Percentiles rank a stretch among this genome's conserved stretches.
Conservation (phyloP, 2,113 vertebrate species). For the Caretta caretta region DNA sequence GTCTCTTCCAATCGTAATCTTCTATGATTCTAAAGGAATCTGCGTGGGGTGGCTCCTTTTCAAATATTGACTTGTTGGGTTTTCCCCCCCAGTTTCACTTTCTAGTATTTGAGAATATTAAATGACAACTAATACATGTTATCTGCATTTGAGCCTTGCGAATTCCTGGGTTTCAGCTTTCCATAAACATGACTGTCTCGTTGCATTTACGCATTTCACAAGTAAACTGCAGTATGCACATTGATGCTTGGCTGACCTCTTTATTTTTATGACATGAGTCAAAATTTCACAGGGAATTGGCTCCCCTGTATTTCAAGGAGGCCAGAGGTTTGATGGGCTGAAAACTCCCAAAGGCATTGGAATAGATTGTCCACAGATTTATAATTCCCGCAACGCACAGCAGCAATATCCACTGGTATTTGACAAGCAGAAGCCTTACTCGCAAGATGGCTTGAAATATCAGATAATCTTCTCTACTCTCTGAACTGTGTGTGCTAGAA, state of each 20-base stretch:
- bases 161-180: not conserved
- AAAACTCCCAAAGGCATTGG: not conserved
- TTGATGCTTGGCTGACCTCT: not conserved
- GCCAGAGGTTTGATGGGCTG: accelerated
- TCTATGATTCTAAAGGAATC: too few species aligned
- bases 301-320: not conserved
- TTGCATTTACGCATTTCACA: accelerated
- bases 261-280: not conserved
- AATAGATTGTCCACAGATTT: not conserved
- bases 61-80: not conserved
- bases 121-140: accelerated
- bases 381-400: not conserved
- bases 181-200: accelerated
- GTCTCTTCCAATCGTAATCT: too few species aligned
- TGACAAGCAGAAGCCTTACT: not conserved
- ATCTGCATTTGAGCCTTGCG: not conserved
- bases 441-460: not conserved
- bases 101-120: not conserved
- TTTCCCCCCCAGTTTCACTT: accelerated
- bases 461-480: not conserved
- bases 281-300: not conserved
- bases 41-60: not conserved
- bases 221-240: accelerated
- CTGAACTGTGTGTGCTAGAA: not conserved
- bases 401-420: not conserved